phyloP scores from a whole-genome alignment of 1,140 invertebrate species.

The Limonius californicus region DNA sequence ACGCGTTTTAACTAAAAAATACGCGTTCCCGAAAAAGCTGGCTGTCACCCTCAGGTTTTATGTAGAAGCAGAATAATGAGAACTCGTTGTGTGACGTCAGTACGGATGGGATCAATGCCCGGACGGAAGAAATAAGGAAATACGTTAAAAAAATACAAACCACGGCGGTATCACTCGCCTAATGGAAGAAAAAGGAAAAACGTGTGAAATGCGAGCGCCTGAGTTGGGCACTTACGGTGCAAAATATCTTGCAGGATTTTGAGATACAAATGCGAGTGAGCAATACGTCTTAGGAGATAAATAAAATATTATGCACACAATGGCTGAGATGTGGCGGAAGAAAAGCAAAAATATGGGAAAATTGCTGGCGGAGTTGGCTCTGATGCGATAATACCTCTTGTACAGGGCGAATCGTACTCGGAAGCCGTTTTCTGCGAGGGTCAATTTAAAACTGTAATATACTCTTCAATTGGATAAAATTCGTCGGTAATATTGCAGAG shows the following conservation, averaged over 20 bases:
- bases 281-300: slow-evolving; percentile 7
- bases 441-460: too few species aligned
- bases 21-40: not conserved
- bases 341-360: slow-evolving; percentile 3
- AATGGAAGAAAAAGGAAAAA: slow-evolving; percentile 33
- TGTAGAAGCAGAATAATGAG: slow-evolving; percentile 1
- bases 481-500: too few species aligned
- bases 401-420: too few species aligned
- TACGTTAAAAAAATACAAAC: slow-evolving; percentile 29
- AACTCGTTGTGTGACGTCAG: slow-evolving; percentile 7
- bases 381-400: too few species aligned
- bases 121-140: slow-evolving; percentile 31
- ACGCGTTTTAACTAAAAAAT: not conserved
- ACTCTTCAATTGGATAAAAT: too few species aligned
- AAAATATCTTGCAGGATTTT: slow-evolving; percentile 8
- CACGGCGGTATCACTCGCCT: slow-evolving; percentile 24
- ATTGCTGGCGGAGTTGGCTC: too few species aligned
- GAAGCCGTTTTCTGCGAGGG: too few species aligned
- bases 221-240: slow-evolving; percentile 13
- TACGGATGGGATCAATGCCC: slow-evolving; percentile 20
- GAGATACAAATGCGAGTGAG: not conserved
- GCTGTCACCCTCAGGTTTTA: not conserved
- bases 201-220: slow-evolving; percentile 27
- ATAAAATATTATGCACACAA: slow-evolving; percentile 13
- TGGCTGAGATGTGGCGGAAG: slow-evolving; percentile 1